Base-by-base conservation (phyloP, 2,797 vertebrate species). In the Parauchenoglanis punctatus region DNA sequence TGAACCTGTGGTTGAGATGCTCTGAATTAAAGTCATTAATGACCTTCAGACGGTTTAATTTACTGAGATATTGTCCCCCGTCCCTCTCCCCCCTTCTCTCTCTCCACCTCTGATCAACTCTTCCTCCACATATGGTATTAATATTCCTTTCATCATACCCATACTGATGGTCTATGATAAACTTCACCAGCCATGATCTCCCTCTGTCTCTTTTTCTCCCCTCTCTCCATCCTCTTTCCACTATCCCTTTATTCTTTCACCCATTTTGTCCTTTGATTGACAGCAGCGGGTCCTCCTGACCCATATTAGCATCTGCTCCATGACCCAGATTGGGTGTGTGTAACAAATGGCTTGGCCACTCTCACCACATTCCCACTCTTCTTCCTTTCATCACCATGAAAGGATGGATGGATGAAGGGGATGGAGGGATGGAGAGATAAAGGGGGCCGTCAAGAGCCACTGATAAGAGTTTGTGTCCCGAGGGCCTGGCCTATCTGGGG, bases 241-340 rank as follows among this genome's bases (percentile, higher is more conserved):
- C 88, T 88, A 65, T 86, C 85, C 91, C 88, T 88, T 85, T 89
- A 80, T 87, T 88, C 65, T 73, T 25, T 88, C 58, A 28, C 84
- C 85, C 77, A 63, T 85, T 88, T 81, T 90, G 86, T 86, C 52
- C 90, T 88, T 91, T 95, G 93, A 95, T 93, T 95, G 95, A 94
- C 94, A 95, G 85, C 91, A 90, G 91, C 92, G 93, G 89, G 92
- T 95, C 88, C 90, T 91, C 88, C 84, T 95, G 94, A 95, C 95
- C 95, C 94, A 96, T 92, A 96, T 96, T 94, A 94, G 93, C 93
- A 94, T 95, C 90, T 94, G 95, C 93, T 95, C 92, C 83, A 87
- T 95, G 95, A 96, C 95, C 96, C 94, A 94, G 90, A 94, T 93
- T 94, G 87, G 86, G 93, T 88, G 83, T 75, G 28, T 52, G 86